Conservation (phyloP, 2,888 invertebrate species). For the Colletes collaris region DNA sequence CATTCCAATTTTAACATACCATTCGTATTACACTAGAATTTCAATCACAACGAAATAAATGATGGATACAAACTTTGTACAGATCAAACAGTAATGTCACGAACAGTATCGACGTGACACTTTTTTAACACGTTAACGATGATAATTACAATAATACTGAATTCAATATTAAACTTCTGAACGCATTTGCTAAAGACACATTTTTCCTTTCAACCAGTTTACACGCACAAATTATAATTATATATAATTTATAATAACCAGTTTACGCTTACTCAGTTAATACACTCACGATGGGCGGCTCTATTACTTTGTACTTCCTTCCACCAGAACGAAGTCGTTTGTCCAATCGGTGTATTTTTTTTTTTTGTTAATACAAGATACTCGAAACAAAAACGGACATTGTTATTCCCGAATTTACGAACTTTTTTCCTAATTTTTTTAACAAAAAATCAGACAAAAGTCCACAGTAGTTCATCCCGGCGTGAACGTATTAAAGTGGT, state of each 20-base stretch:
- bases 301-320: too few relatives aligned
- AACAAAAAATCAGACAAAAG: too few relatives aligned
- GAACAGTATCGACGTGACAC: conserved; percentile 10
- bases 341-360: not conserved
- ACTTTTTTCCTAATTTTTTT: too few relatives aligned
- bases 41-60: not conserved
- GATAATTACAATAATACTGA: conserved; percentile 35
- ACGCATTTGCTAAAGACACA: conserved; percentile 13
- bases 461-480: too few relatives aligned
- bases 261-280: too few relatives aligned
- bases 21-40: not conserved
- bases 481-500: not conserved
- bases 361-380: not conserved
- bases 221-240: not conserved
- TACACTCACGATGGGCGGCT: too few relatives aligned
- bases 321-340: too few relatives aligned
- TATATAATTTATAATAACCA: not conserved
- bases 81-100: conserved; percentile 3
- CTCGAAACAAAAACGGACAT: too few relatives aligned
- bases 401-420: too few relatives aligned
- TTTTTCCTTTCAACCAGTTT: not conserved
- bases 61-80: not conserved
- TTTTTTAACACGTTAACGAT: not conserved
- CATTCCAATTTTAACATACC: conserved; percentile 1
- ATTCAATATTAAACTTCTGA: conserved; percentile 8